Conservation (phyloP, 1,140 invertebrate genomes). For the Periplaneta americana region DNA sequence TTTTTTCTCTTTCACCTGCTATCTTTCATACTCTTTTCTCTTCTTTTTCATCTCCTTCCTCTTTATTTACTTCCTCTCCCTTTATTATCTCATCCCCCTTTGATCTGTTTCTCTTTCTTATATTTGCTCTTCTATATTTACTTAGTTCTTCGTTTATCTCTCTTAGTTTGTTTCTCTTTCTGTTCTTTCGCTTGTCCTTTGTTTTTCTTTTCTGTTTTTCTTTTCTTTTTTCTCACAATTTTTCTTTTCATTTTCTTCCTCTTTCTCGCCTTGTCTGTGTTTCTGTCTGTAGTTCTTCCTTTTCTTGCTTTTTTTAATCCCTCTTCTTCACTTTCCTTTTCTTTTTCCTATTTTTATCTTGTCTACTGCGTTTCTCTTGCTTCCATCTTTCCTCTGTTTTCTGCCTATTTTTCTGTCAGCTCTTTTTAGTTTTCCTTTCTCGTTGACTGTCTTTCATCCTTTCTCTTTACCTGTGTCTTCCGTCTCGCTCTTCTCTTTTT, state of each 20-base stretch:
- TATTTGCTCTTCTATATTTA: not conserved
- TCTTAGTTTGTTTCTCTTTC: not conserved
- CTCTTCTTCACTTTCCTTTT: not conserved
- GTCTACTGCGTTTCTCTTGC: too few species aligned
- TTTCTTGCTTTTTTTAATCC: not conserved
- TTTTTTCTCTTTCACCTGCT: not conserved
- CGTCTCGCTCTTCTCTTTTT: too few species aligned
- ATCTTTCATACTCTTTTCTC: not conserved
- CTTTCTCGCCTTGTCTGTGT: not conserved
- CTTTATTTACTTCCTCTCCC: not conserved
- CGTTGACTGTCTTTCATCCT: too few species aligned
- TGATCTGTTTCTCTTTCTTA: not conserved
- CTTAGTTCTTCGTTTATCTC: not conserved
- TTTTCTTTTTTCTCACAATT: slow-evolving; percentile 5
- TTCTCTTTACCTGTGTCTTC: too few species aligned
- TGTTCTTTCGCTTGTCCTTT: not conserved
- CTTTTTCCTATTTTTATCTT: too few species aligned
- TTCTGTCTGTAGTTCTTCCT: not conserved
- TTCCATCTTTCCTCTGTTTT: too few species aligned
- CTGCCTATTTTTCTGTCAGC: too few species aligned
- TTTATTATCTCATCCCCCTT: not conserved
- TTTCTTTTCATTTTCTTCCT: not conserved
- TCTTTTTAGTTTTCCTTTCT: too few species aligned
- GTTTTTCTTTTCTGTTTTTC: not conserved
- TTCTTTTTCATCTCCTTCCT: not conserved